Evolutionary conservation across 2,888 invertebrate species (phyloP).

Genomic region (Sarcophaga subvicina): DNA sequence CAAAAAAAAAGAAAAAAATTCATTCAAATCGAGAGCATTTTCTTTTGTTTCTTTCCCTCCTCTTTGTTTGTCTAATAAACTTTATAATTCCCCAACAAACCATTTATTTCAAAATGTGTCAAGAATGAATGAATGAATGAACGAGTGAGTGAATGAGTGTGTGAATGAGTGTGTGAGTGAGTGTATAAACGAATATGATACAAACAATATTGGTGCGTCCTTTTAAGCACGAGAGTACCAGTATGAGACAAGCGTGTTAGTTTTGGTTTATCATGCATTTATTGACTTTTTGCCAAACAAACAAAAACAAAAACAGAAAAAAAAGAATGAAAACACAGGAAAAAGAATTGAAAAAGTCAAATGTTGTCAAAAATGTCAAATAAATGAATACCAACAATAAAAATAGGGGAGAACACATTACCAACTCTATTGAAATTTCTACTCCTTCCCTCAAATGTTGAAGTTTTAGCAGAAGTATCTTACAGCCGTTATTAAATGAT

Average conservation of each 20-base stretch:
- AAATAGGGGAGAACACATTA: slow-evolving; percentile 5
- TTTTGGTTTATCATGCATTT: slow-evolving; percentile 34
- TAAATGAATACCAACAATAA: slow-evolving; percentile 60
- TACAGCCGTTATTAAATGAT: no score
- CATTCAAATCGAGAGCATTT: slow-evolving; percentile 14
- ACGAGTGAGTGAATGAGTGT: no score
- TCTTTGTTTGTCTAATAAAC: slow-evolving; percentile 40
- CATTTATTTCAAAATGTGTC: slow-evolving; percentile 41
- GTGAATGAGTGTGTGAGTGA: no score
- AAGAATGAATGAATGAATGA: slow-evolving; percentile 12
- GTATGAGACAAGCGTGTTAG: no score
- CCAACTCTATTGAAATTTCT: no score
- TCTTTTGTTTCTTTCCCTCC: slow-evolving; percentile 10
- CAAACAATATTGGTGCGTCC: neutral
- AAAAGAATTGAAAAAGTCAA: slow-evolving; percentile 43
- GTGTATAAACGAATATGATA: neutral
- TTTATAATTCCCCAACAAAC: slow-evolving; percentile 48
- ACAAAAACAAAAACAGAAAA: slow-evolving; percentile 8
- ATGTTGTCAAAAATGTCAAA: slow-evolving; percentile 69
- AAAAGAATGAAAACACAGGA: no score
- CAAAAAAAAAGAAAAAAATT: slow-evolving; percentile 18
- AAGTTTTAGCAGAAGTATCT: no score
- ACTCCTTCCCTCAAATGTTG: no score
- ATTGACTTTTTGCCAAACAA: slow-evolving; percentile 60
- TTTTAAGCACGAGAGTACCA: no score